Evolutionary conservation across 2,797 vertebrate species (phyloP).

Genomic region (Uromys caudimaculatus): DNA sequence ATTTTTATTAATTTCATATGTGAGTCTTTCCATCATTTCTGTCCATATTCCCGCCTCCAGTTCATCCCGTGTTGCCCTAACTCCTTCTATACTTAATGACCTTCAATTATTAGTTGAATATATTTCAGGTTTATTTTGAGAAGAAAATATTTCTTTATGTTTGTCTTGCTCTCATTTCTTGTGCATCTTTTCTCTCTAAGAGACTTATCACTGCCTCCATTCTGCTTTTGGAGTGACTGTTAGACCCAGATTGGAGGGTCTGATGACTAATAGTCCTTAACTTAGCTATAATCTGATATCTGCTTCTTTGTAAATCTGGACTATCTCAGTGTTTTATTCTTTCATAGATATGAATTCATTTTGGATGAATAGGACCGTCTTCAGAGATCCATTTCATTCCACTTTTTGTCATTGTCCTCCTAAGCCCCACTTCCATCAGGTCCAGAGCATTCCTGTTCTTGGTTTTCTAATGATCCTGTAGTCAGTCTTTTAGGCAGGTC

Average conservation of each 20-base stretch:
- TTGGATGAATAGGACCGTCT: neutral
- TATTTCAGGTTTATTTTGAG: slow-evolving; percentile 17
- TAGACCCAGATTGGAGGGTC: neutral
- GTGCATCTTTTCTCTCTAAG: neutral
- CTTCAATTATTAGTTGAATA: neutral
- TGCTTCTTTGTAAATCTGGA: neutral
- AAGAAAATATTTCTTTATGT: neutral
- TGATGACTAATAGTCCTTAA: neutral
- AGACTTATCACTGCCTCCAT: neutral
- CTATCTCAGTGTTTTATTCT: neutral
- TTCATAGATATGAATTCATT: neutral
- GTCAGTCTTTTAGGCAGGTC: neutral
- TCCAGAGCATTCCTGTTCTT: neutral
- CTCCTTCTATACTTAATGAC: neutral
- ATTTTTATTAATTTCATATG: neutral
- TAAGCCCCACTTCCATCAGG: neutral
- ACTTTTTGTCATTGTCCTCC: neutral
- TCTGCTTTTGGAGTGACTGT: neutral
- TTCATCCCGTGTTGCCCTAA: neutral
- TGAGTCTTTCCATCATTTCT: neutral
- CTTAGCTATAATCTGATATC: neutral
- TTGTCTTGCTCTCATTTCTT: neutral
- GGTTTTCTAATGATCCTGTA: neutral
- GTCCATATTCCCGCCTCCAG: neutral
- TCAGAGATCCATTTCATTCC: neutral